Conservation (phyloP, 2,113 vertebrate species). For the Hucho hucho region DNA sequence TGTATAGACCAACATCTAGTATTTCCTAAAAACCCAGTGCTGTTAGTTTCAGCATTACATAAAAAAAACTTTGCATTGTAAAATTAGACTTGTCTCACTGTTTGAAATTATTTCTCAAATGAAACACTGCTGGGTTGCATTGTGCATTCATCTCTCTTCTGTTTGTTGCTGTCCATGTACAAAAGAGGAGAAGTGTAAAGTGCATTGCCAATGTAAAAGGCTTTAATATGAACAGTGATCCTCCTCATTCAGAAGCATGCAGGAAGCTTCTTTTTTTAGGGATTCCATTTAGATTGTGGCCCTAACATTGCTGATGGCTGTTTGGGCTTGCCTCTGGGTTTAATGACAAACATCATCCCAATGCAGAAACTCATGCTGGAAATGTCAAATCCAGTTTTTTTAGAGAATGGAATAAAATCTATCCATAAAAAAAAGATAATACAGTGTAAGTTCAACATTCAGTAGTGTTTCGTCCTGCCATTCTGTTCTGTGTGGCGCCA, state of each 20-base stretch:
- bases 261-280: constrained; percentile 53
- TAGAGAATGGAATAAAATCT: constrained; percentile 43
- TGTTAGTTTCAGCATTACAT: constrained; percentile 51
- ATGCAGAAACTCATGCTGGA: constrained; percentile 42
- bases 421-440: constrained; percentile 44
- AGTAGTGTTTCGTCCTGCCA: constrained; percentile 12
- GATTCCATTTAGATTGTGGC: constrained; percentile 43
- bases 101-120: constrained; percentile 64
- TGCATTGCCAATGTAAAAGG: constrained; percentile 71
- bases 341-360: constrained; percentile 14
- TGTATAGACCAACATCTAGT: constrained; percentile 43
- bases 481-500: background rate
- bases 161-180: constrained; percentile 41
- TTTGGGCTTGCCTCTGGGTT: constrained; percentile 27
- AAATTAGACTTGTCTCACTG: constrained; percentile 64
- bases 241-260: constrained; percentile 65
- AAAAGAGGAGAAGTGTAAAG: constrained; percentile 73
- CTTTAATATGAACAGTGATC: constrained; percentile 52
- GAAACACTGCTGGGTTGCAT: constrained; percentile 65
- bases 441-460: constrained; percentile 48
- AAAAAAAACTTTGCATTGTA: constrained; percentile 34
- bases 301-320: constrained; percentile 40
- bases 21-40: constrained; percentile 4
- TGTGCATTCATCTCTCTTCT: constrained; percentile 68
- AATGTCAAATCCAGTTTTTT: constrained; percentile 47